These are phyloP conservation scores for Leptoclinus maculatus DNA, from an alignment of 2,797 vertebrate species.

Conservation along the genomic window DNA sequence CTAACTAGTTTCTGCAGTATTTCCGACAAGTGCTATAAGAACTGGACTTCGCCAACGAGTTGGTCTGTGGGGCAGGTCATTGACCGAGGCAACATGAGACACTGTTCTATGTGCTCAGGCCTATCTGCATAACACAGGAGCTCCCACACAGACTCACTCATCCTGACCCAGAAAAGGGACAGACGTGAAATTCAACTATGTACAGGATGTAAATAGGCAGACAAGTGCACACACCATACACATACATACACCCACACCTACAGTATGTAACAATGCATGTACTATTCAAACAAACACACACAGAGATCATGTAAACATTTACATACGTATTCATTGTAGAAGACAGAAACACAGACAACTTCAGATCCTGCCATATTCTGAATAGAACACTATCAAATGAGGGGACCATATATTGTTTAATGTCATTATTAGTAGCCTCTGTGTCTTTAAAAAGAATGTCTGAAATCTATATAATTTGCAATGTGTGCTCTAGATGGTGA, in stretches of 20 bases:
- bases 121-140: conserved; percentile 73
- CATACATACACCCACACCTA: conserved; percentile 33
- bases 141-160: conserved; percentile 45
- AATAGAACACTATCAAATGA: conserved; percentile 26
- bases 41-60: conserved; percentile 36
- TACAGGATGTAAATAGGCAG: conserved; percentile 56
- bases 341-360: conserved; percentile 12
- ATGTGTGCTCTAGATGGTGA: conserved; percentile 36
- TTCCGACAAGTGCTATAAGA: conserved; percentile 39
- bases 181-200: conserved; percentile 17
- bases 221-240: conserved; percentile 27
- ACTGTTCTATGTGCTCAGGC: conserved; percentile 56
- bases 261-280: conserved; percentile 57
- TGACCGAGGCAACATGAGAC: conserved; percentile 65
- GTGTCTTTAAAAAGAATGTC: conserved; percentile 29
- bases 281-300: conserved; percentile 42
- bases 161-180: conserved; percentile 54
- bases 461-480: conserved; percentile 29
- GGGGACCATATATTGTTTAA: conserved; percentile 61
- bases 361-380: conserved; percentile 50
- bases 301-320: conserved; percentile 38
- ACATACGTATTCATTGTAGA: conserved; percentile 26
- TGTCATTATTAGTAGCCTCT: conserved; percentile 39
- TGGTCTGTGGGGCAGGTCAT: conserved; percentile 33
- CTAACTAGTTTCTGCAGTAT: conserved; percentile 22